These are phyloP conservation scores for Mungos mungo DNA, from an alignment of 2,113 vertebrate species.

Conservation along the genomic window DNA sequence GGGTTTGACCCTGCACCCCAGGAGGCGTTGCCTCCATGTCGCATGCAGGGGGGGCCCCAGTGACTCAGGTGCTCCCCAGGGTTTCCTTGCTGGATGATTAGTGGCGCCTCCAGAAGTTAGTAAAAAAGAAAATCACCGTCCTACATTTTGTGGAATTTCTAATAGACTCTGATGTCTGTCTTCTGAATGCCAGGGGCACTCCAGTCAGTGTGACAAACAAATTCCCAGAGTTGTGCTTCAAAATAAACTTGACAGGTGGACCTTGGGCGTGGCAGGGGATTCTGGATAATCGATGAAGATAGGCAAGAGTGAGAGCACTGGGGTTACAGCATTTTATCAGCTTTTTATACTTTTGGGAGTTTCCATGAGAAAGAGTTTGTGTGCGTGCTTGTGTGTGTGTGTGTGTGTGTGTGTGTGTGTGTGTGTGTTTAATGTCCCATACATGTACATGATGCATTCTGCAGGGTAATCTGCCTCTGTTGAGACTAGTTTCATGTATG, in stretches of 20 bases:
- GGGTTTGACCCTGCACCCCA: not conserved
- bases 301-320: not conserved
- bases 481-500: not conserved
- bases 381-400: not conserved
- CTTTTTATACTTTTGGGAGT: not conserved
- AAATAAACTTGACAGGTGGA: too few species aligned
- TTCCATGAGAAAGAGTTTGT: not conserved
- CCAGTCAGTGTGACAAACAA: not conserved
- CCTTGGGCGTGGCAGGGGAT: not conserved
- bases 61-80: not conserved
- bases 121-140: not conserved
- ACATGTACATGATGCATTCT: too few species aligned
- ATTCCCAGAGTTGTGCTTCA: not conserved
- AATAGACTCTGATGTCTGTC: not conserved
- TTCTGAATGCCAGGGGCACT: not conserved
- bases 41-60: rapidly evolving
- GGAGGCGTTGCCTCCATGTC: not conserved
- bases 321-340: not conserved
- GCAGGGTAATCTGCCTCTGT: too few species aligned
- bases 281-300: not conserved
- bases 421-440: not conserved
- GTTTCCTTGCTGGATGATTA: not conserved
- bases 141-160: not conserved
- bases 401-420: too few species aligned
- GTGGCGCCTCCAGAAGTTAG: not conserved